phyloP scores from a whole-genome alignment of 1,140 invertebrate species.

The Ceratitis capitata region DNA sequence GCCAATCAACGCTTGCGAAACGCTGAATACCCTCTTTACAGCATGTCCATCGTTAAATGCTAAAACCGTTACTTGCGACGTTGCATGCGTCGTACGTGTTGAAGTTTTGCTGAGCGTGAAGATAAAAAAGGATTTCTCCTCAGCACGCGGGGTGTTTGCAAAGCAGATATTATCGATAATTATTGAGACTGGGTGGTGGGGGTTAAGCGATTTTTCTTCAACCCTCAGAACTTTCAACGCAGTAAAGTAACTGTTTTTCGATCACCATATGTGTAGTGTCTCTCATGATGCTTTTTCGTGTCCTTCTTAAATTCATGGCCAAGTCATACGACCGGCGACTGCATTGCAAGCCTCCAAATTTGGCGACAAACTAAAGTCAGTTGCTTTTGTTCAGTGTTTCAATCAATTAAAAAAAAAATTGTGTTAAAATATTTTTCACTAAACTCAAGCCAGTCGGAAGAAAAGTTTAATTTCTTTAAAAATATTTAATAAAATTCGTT shows the following conservation, averaged over 20 bases:
- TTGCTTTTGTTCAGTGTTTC: no score
- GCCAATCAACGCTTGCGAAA: conserved; percentile 17
- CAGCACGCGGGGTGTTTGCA: neutral
- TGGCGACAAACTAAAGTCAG: no score
- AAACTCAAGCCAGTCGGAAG: no score
- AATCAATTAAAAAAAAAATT: no score
- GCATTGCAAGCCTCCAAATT: no score
- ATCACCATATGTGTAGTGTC: no score
- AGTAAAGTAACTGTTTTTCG: neutral
- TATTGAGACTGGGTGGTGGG: neutral
- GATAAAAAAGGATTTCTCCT: neutral
- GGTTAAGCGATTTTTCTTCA: neutral
- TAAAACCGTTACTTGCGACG: neutral
- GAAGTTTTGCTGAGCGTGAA: neutral
- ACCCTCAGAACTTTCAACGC: neutral
- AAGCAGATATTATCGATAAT: conserved; percentile 19
- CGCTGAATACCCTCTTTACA: neutral
- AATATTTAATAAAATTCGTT: neutral
- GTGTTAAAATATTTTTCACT: no score
- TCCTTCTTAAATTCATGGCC: no score
- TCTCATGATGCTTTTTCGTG: no score
- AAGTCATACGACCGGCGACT: no score
- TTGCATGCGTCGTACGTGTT: neutral
- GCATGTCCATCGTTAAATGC: neutral
- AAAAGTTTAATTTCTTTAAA: neutral